Evolutionary conservation across 2,888 invertebrate species (phyloP), one percentile per base, ranked within the genome.

Genomic region (Epistrophella euchroma): DNA sequence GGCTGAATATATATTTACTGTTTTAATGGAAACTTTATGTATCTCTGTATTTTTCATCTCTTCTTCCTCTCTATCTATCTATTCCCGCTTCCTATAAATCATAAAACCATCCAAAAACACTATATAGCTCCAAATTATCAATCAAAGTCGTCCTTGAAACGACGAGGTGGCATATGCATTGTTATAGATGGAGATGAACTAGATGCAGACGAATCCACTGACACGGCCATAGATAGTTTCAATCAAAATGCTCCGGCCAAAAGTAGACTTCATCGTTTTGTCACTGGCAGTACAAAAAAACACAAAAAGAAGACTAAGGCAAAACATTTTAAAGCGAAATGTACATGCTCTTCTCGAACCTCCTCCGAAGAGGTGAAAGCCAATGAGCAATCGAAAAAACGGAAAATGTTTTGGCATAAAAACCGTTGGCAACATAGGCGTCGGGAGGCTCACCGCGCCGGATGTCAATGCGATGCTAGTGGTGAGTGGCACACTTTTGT

Each of bases 151-250:
- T 92, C 92, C 78, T 89, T 92, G 43, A 92, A 91, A 87, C 90
- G 92, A 88, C 92, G 92, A 88, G 92, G 92, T 87, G 92, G 92
- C 89, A 92, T 92, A 89, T 92, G 92, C 90, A 92, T 92, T 88
- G 92, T 92, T 90, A 92, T 92, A 88, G 92, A 92, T 89, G 92
- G 91, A 88, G 92, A 92, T 78, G 91, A 91, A 87, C 90, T 90
- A 88, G 91, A 91, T 88, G 90, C 89, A 88, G 89, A 90, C 89
- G 92, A 92, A 89, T 90, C 90, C 87, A 90, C 90, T 88, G 79
- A 78, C 56, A 84, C 77, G 52, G 84, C 77, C 73, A 72, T 74
- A 52, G 83, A 86, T 77, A 81, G 68, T 81, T 73, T 71, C 32
- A 76, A 81, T 81, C 68, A 66, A 45, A 86, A 66, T 66, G 82